These are phyloP conservation scores for Eristalis intricaria DNA, from an alignment of 2,888 invertebrate genomes.

Conservation along the genomic window DNA sequence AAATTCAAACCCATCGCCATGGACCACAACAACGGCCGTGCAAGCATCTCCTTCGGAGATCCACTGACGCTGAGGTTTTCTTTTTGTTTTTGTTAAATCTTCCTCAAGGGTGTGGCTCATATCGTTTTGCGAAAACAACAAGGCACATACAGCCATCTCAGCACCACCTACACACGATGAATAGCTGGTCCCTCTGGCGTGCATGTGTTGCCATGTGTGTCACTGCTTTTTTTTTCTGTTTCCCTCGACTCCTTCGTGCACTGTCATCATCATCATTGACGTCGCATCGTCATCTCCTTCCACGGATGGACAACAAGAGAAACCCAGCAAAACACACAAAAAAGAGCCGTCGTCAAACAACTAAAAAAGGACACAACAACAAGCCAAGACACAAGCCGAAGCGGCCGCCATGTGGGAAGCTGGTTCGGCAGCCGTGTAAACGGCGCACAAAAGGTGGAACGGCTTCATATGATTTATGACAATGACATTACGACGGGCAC, in stretches of 20 bases:
- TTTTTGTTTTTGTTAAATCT: neutral
- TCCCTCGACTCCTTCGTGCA: neutral
- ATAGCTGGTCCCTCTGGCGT: neutral
- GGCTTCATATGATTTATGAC: conserved; percentile 64
- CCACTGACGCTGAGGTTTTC: neutral
- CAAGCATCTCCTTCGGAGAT: neutral
- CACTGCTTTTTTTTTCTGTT: conserved; percentile 7
- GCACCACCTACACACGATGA: neutral
- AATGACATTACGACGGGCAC: conserved; percentile 53
- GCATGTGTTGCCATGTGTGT: conserved; percentile 53
- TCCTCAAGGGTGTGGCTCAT: neutral
- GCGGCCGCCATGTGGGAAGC: conserved; percentile 3
- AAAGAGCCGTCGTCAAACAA: neutral
- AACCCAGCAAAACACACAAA: neutral
- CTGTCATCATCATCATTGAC: conserved; percentile 56
- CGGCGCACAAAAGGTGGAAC: conserved; percentile 64
- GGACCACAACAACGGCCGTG: neutral
- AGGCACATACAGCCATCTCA: conserved; percentile 17
- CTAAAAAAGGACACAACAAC: neutral
- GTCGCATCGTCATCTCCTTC: conserved; percentile 53
- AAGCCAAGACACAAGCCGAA: conserved; percentile 42
- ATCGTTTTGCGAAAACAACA: neutral
- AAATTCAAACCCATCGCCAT: neutral
- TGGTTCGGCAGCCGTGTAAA: conserved; percentile 55
- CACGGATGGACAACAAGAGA: conserved; percentile 35